phyloP scores from a whole-genome alignment of 2,113 vertebrate species.

The Choloepus hoffmanni region DNA sequence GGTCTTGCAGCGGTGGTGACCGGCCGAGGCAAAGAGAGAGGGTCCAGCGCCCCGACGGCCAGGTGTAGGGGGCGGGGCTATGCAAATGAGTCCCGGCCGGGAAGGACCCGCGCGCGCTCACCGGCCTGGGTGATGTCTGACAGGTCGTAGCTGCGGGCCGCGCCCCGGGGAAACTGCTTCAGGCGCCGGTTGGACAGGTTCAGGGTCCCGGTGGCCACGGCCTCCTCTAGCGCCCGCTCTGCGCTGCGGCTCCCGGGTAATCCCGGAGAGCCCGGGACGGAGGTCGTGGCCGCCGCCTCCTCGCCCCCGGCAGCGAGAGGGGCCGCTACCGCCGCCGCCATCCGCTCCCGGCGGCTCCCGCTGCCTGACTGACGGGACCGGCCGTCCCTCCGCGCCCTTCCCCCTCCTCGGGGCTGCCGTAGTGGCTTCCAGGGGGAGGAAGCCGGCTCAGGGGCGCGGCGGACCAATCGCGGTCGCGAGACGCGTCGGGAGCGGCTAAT shows the following conservation, averaged over 20 bases:
- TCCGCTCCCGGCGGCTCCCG: slow-evolving; percentile 71
- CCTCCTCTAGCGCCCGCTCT: slow-evolving; percentile 95
- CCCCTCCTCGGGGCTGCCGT: slow-evolving; percentile 71
- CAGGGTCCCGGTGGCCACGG: slow-evolving; percentile 92
- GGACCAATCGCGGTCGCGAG: slow-evolving; percentile 73
- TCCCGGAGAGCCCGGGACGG: slow-evolving; percentile 86
- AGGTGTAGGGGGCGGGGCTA: slow-evolving; percentile 43
- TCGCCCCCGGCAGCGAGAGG: slow-evolving; percentile 89
- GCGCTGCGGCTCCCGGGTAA: slow-evolving; percentile 92
- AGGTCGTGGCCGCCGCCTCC: slow-evolving; percentile 81
- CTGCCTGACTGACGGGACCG: slow-evolving; percentile 74
- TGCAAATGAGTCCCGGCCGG: neutral
- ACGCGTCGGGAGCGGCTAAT: slow-evolving; percentile 63
- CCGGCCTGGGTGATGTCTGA: slow-evolving; percentile 95
- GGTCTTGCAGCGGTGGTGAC: neutral
- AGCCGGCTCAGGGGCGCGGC: neutral
- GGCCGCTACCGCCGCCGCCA: slow-evolving; percentile 78
- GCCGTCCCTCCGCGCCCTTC: slow-evolving; percentile 61
- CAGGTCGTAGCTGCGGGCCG: slow-evolving; percentile 92
- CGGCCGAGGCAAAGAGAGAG: neutral
- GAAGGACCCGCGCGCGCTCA: slow-evolving; percentile 79
- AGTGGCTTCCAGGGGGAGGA: slow-evolving; percentile 38
- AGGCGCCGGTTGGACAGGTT: slow-evolving; percentile 92
- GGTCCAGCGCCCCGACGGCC: neutral
- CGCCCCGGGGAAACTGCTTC: slow-evolving; percentile 92